A percentile compares a stretch with the other conserved stretches of the same genome.
Evolutionary conservation across 2,113 vertebrate genomes (phyloP).

Genomic region (Pseudorhombus dupliciocellatus): DNA sequence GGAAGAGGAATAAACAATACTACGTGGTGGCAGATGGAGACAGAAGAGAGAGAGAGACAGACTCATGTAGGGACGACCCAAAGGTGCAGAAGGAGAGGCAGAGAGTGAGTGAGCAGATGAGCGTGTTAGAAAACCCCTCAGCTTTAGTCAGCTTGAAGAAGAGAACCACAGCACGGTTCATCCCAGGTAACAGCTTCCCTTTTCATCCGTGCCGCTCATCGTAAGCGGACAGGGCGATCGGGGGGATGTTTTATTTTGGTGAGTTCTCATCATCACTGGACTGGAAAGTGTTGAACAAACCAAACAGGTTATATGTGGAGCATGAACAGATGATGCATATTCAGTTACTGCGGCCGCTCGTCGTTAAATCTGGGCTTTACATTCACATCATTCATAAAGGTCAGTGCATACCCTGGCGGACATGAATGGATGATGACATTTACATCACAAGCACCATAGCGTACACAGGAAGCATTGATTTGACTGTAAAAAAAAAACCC

Average conservation of each 20-base stretch:
- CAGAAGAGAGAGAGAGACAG: constrained; percentile 33
- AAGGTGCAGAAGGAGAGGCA: constrained; percentile 43
- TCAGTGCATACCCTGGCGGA: too few relatives aligned
- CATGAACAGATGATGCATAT: too few relatives aligned
- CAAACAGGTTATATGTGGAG: too few relatives aligned
- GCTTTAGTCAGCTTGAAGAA: constrained; percentile 57
- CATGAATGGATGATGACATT: too few relatives aligned
- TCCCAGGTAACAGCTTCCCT: constrained; percentile 56
- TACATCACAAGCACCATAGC: too few relatives aligned
- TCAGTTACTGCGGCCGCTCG: too few relatives aligned
- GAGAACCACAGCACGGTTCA: constrained; percentile 53
- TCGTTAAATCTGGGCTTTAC: too few relatives aligned
- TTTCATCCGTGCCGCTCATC: not conserved
- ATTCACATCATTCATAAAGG: too few relatives aligned
- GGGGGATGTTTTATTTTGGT: not conserved
- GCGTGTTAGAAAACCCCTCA: constrained; percentile 63
- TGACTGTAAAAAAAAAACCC: too few relatives aligned
- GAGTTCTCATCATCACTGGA: not conserved
- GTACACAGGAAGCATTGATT: too few relatives aligned
- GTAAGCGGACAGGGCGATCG: not conserved
- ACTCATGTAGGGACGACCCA: constrained; percentile 53
- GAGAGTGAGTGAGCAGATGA: constrained; percentile 34
- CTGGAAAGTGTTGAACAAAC: too few relatives aligned
- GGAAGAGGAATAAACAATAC: constrained; percentile 23
- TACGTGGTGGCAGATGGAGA: constrained; percentile 54